Evolutionary conservation across 2,113 vertebrate genomes (phyloP), one percentile per base, ranked within the genome.

Genomic region (Tragelaphus scriptus): DNA sequence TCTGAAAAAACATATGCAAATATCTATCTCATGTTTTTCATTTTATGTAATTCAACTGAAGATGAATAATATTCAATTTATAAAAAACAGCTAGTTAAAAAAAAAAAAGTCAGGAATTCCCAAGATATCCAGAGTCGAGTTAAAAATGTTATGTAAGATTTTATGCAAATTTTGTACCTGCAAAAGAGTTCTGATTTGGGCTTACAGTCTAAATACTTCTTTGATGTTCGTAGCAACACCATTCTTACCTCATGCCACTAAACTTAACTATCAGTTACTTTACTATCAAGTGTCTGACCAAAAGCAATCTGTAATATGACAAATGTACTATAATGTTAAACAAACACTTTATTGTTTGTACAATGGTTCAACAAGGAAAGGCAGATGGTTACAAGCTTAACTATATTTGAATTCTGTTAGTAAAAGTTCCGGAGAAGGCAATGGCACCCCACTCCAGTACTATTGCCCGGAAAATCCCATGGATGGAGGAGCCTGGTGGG

Each of bases 1-100:
- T 90, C 91, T 58, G 36, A 95, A 93, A 88, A 88, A 49, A 44
- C 40, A 77, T 79, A 91, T 40, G 80, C 7, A 26, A 85, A 36
- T 8, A 90, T 80, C 75, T 90, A 89, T 7, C 55, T 87, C 14
- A 25, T n/a, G 25, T 56, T 92, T 92, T 87, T 82, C 17, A 93
- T 95, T 85, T 90, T 89, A 92, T 87, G 6, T 59, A 84, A 96
- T 55, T 95, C 80, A 94, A 89, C 4, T 53, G 21, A 95, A 89
- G 36, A 85, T 44, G 3, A 91, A 96, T 19, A 59, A 87, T 17
- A 93, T 58, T 88, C 32, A 75, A 47, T 82, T 58, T 89, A 95
- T 4, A 90, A 90, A 30, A 95, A 88, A 80, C 0, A 79, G 17
- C 28, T 56, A 90, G 55, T 56, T 36, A 7, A 51, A 51, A 59